phyloP scores from a whole-genome alignment of 2,888 invertebrate genomes.

The Drosophila cognata region DNA sequence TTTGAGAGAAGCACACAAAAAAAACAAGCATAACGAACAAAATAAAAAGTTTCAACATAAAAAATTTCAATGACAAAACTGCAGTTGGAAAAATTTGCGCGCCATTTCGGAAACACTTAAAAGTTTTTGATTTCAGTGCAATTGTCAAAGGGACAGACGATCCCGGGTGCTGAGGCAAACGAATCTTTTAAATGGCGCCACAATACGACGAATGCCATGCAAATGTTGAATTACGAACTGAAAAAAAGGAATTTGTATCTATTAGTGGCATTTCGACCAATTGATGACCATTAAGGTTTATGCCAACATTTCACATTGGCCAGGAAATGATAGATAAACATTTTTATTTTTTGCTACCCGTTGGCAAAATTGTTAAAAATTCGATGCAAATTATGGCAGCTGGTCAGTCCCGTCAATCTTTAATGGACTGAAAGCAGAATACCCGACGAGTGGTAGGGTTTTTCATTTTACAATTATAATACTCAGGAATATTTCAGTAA shows the following conservation, averaged over 20 bases:
- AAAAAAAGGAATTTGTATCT: neutral
- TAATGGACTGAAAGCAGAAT: neutral
- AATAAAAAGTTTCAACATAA: slow-evolving; percentile 57
- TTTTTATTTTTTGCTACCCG: neutral
- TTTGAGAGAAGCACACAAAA: slow-evolving; percentile 33
- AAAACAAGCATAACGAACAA: slow-evolving; percentile 52
- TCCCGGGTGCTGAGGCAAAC: neutral
- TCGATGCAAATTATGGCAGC: neutral
- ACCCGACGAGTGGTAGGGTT: neutral
- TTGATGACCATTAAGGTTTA: neutral
- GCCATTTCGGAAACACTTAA: slow-evolving; percentile 68
- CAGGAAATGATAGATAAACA: neutral
- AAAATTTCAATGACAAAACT: slow-evolving; percentile 66
- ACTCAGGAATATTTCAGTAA: neutral
- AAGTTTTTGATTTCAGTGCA: slow-evolving; percentile 52
- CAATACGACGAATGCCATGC: slow-evolving; percentile 34
- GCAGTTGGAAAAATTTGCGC: slow-evolving; percentile 62
- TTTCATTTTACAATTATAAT: neutral
- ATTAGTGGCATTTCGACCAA: neutral
- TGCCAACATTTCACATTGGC: neutral
- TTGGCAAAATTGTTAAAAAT: neutral
- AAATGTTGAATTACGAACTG: slow-evolving; percentile 27
- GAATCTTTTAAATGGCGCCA: slow-evolving; percentile 38
- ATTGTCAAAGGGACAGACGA: slow-evolving; percentile 16
- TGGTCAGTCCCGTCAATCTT: neutral